Percentiles rank a stretch among this genome's conserved stretches.
phyloP scores from a whole-genome alignment of 2,797 vertebrate genomes.

The Dicrostonyx torquatus region DNA sequence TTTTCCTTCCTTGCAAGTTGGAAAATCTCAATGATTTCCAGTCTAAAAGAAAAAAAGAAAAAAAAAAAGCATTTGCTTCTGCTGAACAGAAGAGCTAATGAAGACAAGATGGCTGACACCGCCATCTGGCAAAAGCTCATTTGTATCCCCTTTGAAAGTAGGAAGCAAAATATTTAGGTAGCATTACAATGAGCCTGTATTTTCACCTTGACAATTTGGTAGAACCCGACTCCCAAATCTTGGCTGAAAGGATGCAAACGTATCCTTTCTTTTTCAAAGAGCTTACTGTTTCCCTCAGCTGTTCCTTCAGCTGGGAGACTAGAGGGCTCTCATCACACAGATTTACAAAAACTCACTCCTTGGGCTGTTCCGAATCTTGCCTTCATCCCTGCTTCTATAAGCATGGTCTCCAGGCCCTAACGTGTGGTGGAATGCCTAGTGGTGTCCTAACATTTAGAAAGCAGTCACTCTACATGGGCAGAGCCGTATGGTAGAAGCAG shows the following conservation, averaged over 20 bases:
- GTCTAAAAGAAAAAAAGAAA: neutral
- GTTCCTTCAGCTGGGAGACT: neutral
- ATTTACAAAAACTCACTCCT: neutral
- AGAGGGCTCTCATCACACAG: neutral
- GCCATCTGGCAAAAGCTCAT: neutral
- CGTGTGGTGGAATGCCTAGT: rapidly evolving
- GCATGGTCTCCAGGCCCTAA: neutral
- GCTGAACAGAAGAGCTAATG: neutral
- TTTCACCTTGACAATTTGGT: neutral
- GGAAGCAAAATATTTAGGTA: neutral
- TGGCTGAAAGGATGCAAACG: neutral
- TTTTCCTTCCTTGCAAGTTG: neutral
- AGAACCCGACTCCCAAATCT: neutral
- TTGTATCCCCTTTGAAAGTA: slow-evolving; percentile 4
- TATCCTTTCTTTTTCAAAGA: neutral
- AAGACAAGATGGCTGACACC: neutral
- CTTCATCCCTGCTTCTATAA: neutral
- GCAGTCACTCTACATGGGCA: neutral
- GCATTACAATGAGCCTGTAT: neutral
- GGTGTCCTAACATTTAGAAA: neutral
- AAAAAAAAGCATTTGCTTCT: neutral
- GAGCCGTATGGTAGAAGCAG: neutral
- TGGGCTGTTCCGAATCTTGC: neutral
- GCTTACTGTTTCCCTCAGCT: neutral
- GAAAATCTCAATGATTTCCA: neutral